phyloP scores from a whole-genome alignment of 2,797 vertebrate species.

The Parauchenoglanis ngamensis region DNA sequence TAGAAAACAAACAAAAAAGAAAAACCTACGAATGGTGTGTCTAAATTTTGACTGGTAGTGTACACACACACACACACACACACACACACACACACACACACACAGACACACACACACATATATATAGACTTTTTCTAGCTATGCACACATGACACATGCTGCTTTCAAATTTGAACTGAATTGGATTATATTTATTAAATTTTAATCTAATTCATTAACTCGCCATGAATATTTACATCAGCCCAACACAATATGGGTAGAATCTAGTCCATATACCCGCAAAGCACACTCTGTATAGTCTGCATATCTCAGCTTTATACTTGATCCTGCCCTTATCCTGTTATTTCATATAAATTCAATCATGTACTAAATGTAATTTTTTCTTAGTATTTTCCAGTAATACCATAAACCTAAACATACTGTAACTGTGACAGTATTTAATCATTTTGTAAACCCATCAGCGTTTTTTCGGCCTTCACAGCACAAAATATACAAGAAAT shows the following conservation, averaged over 20 bases:
- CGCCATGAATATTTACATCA: not conserved
- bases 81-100: no score
- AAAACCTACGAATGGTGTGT: no score
- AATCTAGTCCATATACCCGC: not conserved
- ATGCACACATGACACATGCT: not conserved
- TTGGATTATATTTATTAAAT: not conserved
- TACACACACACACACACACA: no score
- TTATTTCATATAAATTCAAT: not conserved
- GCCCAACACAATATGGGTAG: not conserved
- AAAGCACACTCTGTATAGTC: not conserved
- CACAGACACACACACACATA: no score
- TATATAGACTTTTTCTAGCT: not conserved
- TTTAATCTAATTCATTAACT: constrained; percentile 1
- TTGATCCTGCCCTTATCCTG: not conserved
- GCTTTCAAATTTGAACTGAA: not conserved
- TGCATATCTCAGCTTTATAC: not conserved
- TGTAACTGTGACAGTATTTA: not conserved
- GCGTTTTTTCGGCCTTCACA: not conserved
- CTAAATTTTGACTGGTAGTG: no score
- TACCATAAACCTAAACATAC: not conserved
- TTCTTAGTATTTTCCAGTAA: not conserved
- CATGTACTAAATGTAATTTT: not conserved
- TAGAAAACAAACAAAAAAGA: no score
- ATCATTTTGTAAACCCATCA: not conserved
- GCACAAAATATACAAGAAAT: not conserved